Conservation (phyloP, 1,140 invertebrate species). For the Apis florea region DNA sequence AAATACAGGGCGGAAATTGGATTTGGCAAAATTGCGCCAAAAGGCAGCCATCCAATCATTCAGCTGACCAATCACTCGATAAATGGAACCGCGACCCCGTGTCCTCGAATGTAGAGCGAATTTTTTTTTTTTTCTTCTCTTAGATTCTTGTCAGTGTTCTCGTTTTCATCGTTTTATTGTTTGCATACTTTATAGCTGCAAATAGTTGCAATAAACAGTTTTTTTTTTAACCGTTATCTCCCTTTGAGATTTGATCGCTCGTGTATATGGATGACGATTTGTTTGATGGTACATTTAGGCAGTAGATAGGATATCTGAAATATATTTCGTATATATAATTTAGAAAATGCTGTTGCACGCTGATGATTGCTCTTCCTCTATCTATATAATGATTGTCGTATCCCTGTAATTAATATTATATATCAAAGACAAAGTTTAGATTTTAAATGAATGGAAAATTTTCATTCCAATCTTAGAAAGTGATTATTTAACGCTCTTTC, state of each 20-base stretch:
- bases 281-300: too few relatives aligned
- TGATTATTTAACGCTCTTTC: too few relatives aligned
- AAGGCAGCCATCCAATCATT: conserved; percentile 39
- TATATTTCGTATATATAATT: too few relatives aligned
- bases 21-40: conserved; percentile 19
- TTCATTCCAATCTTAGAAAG: too few relatives aligned
- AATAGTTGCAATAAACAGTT: not conserved
- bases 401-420: too few relatives aligned
- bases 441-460: too few relatives aligned
- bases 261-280: not conserved
- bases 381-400: too few relatives aligned
- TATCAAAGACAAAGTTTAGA: too few relatives aligned
- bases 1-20: conserved; percentile 16
- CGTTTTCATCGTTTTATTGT: not conserved
- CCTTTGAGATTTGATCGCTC: not conserved
- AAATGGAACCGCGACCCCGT: conserved; percentile 25
- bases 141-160: too few relatives aligned
- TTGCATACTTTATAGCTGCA: conserved; percentile 6
- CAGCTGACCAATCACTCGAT: conserved; percentile 37
- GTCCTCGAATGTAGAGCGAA: not conserved
- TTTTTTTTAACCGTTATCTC: conserved; percentile 13
- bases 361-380: too few relatives aligned
- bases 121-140: not conserved
- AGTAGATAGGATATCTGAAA: too few relatives aligned
- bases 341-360: too few relatives aligned